These are phyloP conservation scores for Phasia obesa DNA, from an alignment of 2,888 invertebrate species.

Conservation along the genomic window DNA sequence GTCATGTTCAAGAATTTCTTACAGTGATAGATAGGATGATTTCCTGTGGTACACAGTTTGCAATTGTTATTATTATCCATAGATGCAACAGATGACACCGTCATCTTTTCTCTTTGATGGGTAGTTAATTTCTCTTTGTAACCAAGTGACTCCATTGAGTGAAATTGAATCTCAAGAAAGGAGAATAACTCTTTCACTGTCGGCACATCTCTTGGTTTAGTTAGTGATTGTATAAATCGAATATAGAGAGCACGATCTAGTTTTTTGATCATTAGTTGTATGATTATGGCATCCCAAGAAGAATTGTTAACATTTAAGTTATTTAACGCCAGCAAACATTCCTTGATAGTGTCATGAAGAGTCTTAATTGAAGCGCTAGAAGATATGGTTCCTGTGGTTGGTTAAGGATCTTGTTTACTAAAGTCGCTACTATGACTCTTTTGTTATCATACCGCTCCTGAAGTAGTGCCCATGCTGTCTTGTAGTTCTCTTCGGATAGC, in stretches of 20 bases:
- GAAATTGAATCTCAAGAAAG: too few relatives aligned
- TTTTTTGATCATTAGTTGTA: not conserved
- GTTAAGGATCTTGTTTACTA: too few relatives aligned
- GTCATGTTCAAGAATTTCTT: too few relatives aligned
- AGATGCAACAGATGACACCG: not conserved
- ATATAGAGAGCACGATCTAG: constrained; percentile 2
- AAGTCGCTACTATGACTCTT: too few relatives aligned
- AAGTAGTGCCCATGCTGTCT: not conserved
- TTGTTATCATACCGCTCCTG: constrained; percentile 8
- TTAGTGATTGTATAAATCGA: not conserved
- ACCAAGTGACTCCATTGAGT: too few relatives aligned
- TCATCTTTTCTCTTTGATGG: not conserved
- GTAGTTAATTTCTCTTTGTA: too few relatives aligned
- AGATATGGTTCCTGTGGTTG: too few relatives aligned
- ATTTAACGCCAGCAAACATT: not conserved
- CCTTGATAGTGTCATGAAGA: not conserved
- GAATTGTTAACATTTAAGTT: not conserved
- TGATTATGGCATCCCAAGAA: not conserved
- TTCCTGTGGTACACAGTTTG: too few relatives aligned
- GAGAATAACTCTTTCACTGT: not conserved
- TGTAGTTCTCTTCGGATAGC: not conserved
- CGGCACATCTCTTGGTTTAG: constrained; percentile 1
- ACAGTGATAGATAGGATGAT: too few relatives aligned
- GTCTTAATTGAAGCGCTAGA: not conserved
- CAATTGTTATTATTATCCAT: not conserved